A percentile compares a stretch with the other conserved stretches of the same genome.
Evolutionary conservation across 2,888 invertebrate species (phyloP).

Genomic region (Endotricha flammealis): DNA sequence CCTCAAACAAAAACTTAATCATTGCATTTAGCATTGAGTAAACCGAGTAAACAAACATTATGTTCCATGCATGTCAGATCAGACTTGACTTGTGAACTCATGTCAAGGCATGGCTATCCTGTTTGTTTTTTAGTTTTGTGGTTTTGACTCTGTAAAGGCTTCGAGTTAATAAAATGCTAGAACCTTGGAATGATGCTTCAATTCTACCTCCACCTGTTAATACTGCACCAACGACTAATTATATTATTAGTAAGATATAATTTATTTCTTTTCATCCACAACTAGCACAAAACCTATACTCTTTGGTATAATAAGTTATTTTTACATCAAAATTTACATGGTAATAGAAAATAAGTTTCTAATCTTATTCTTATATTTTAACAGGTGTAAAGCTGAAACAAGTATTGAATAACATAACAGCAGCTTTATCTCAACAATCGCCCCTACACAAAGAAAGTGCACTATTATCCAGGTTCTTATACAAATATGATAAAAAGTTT

Average conservation of each 20-base stretch:
- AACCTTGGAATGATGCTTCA: slow-evolving; percentile 56
- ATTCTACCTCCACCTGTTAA: slow-evolving; percentile 55
- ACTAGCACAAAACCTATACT: too few relatives aligned
- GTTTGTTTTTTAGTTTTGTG: too few relatives aligned
- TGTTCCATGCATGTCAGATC: too few relatives aligned
- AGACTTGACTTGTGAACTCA: too few relatives aligned
- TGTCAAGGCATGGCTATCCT: too few relatives aligned
- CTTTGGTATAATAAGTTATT: too few relatives aligned
- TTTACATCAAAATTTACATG: too few relatives aligned
- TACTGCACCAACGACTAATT: slow-evolving; percentile 24
- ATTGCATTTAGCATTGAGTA: too few relatives aligned
- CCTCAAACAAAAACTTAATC: too few relatives aligned
- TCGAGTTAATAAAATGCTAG: slow-evolving; percentile 44
- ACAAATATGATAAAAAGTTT: slow-evolving; percentile 79
- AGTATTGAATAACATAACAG: slow-evolving; percentile 39
- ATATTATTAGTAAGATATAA: not conserved
- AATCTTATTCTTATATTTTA: slow-evolving; percentile 21
- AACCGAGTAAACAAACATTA: too few relatives aligned
- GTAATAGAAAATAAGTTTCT: slow-evolving; percentile 1
- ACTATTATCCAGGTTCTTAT: slow-evolving; percentile 73
- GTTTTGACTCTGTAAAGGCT: too few relatives aligned
- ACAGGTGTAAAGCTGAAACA: slow-evolving; percentile 49
- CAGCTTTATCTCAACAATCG: slow-evolving; percentile 56
- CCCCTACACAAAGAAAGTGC: slow-evolving; percentile 76
- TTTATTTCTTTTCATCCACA: too few relatives aligned